Evolutionary conservation across 1,140 invertebrate genomes (phyloP).

Genomic region (Nephotettix cincticeps): DNA sequence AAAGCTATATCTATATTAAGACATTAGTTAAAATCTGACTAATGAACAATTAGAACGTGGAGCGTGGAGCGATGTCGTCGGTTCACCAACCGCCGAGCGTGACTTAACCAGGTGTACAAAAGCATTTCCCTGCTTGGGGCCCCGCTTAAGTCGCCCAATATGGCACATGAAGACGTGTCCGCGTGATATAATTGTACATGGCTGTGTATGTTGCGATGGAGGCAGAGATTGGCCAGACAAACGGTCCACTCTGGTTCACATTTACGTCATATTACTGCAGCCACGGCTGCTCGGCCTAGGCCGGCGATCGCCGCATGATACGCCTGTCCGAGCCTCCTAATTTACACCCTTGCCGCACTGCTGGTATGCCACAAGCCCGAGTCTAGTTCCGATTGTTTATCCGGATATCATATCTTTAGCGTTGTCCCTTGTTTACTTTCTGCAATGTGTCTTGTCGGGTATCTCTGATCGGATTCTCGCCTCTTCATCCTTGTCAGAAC

Average conservation of each 20-base stretch:
- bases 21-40: too few relatives aligned
- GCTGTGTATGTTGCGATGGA: background rate
- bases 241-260: constrained; percentile 7
- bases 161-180: background rate
- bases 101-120: too few relatives aligned
- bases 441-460: background rate
- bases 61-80: too few relatives aligned
- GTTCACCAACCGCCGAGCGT: too few relatives aligned
- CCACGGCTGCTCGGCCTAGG: background rate
- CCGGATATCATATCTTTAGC: background rate
- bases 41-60: too few relatives aligned
- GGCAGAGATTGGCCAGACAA: background rate
- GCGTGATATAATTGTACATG: constrained; percentile 10
- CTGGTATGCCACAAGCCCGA: constrained; percentile 1
- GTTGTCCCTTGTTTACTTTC: constrained; percentile 2
- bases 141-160: background rate
- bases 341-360: background rate
- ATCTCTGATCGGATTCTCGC: too few relatives aligned
- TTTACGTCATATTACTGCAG: constrained; percentile 8
- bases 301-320: background rate
- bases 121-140: background rate
- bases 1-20: too few relatives aligned
- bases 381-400: constrained; percentile 5
- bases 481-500: too few relatives aligned
- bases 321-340: background rate